Conservation (phyloP, 2,888 invertebrate genomes). For the Conchocele bisecta region DNA sequence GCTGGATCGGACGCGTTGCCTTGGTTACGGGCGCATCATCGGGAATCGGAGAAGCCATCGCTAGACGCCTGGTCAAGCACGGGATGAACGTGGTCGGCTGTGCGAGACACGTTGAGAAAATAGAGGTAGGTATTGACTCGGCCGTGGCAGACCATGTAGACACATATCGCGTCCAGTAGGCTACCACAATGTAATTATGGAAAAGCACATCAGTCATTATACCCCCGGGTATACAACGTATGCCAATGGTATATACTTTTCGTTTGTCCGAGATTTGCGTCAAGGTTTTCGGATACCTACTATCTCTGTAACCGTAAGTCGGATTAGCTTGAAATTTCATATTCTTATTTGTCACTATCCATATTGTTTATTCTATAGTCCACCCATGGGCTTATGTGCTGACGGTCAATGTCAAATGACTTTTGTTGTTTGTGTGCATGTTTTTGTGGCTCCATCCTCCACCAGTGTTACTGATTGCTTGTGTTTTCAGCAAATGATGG, state of each 20-base stretch:
- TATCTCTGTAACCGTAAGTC: too few species aligned
- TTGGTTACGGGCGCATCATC: constrained; percentile 78
- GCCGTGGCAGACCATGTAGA: not conserved
- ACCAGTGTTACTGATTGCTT: not conserved
- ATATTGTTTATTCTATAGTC: too few species aligned
- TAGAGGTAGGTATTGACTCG: constrained; percentile 76
- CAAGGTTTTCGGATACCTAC: too few species aligned
- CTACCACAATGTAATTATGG: not conserved
- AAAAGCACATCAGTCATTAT: not conserved
- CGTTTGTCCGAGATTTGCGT: not conserved
- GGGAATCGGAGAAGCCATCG: constrained; percentile 74
- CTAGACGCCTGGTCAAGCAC: constrained; percentile 63
- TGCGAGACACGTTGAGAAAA: constrained; percentile 84
- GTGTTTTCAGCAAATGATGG: constrained; percentile 45
- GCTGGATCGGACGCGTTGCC: constrained; percentile 78
- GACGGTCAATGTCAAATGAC: too few species aligned
- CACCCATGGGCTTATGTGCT: too few species aligned
- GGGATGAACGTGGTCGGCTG: constrained; percentile 86
- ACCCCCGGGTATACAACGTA: not conserved
- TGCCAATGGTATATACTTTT: not conserved
- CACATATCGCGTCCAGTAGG: not conserved
- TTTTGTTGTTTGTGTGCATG: not conserved
- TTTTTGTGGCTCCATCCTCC: not conserved
- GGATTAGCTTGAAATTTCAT: too few species aligned
- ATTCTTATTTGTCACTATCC: too few species aligned